Conservation (phyloP, 2,888 invertebrate species). For the Gymnocheta viridis region DNA sequence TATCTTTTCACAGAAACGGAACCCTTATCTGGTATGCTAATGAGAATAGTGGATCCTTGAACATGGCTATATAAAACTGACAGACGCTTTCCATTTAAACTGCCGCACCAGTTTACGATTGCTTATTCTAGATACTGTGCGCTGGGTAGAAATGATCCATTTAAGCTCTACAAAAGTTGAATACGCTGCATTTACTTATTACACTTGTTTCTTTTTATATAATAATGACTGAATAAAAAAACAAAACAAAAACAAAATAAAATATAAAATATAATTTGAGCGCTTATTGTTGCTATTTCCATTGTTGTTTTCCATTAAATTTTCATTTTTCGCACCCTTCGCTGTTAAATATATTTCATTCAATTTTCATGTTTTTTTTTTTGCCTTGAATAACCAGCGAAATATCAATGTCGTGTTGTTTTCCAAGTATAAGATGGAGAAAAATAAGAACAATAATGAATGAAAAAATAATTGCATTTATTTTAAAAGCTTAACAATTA, state of each 20-base stretch:
- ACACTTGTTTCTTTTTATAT: slow-evolving; percentile 29
- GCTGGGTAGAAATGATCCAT: background rate
- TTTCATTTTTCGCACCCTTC: slow-evolving; percentile 20
- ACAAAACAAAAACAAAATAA: slow-evolving; percentile 22
- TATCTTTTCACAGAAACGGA: too few relatives aligned
- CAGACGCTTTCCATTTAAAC: too few relatives aligned
- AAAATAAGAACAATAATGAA: slow-evolving; percentile 25
- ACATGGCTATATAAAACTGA: too few relatives aligned
- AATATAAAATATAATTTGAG: slow-evolving; percentile 44
- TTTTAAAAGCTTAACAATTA: slow-evolving; percentile 64
- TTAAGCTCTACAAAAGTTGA: background rate
- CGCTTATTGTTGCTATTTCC: slow-evolving; percentile 29
- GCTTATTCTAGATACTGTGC: too few relatives aligned
- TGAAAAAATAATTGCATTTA: slow-evolving; percentile 57
- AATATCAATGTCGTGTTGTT: slow-evolving; percentile 54
- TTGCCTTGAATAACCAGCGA: slow-evolving; percentile 7
- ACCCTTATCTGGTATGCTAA: too few relatives aligned
- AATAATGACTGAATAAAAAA: slow-evolving; percentile 1
- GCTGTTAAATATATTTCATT: slow-evolving; percentile 4
- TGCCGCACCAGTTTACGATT: too few relatives aligned
- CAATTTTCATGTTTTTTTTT: background rate
- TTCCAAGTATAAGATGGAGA: background rate
- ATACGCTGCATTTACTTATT: background rate
- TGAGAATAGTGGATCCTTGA: too few relatives aligned
- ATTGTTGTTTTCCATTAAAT: slow-evolving; percentile 9